Evolutionary conservation across 2,797 vertebrate species (phyloP).

Genomic region (Neosilurus mollespiculum): DNA sequence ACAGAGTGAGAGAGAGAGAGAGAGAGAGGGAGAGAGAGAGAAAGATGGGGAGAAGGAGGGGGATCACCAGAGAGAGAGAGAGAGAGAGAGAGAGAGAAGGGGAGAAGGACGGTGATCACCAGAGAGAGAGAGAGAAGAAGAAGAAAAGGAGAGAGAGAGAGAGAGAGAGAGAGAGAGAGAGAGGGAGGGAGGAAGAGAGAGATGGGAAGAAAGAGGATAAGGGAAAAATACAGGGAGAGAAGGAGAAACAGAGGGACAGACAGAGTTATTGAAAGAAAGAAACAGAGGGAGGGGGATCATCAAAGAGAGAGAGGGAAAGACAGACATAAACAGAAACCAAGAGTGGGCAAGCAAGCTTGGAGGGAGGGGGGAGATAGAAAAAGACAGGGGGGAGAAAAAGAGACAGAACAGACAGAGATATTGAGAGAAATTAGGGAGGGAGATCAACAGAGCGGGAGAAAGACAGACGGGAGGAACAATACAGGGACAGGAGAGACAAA

Average conservation of each 20-base stretch:
- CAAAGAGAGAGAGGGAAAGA: slow-evolving; percentile 27
- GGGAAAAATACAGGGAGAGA: neutral
- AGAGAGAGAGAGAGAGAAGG: neutral
- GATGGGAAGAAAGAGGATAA: neutral
- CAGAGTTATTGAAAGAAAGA: neutral
- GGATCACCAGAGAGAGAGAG: neutral
- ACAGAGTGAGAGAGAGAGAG: neutral
- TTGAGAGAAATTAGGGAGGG: too few relatives aligned
- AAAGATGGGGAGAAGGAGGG: neutral
- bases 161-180: neutral
- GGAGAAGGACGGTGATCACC: neutral
- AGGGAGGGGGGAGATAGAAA: neutral
- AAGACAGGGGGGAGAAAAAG: too few relatives aligned
- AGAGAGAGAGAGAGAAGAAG: neutral
- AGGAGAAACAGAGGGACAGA: neutral
- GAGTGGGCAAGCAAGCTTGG: neutral
- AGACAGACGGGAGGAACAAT: neutral
- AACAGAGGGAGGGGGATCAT: neutral
- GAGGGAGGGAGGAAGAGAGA: neutral
- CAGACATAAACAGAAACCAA: neutral
- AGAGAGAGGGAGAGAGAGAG: too few relatives aligned
- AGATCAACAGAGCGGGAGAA: neutral
- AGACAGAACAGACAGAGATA: neutral
- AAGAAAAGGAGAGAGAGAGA: neutral
- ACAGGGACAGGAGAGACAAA: too few relatives aligned